Percentiles rank a stretch among this genome's conserved stretches.
These are phyloP conservation scores for Channa striata DNA, from an alignment of 2,797 vertebrate species.

Conservation along the genomic window DNA sequence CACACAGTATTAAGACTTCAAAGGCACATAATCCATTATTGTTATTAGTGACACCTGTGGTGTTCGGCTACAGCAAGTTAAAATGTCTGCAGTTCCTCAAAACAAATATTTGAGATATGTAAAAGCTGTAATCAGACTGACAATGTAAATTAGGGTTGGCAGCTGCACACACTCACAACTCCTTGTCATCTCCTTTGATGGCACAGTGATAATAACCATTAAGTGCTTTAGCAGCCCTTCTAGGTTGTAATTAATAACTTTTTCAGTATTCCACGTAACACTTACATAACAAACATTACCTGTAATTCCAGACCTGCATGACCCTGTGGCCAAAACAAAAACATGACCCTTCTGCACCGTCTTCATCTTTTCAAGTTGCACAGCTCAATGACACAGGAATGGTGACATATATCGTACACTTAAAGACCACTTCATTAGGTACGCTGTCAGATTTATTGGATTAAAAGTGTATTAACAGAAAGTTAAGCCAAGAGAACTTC, in stretches of 20 bases:
- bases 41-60: no score
- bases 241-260: background rate
- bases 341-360: background rate
- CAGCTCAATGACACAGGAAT: background rate
- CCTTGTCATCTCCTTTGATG: background rate
- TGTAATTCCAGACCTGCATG: constrained; percentile 1
- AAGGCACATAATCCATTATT: no score
- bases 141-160: background rate
- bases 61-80: no score
- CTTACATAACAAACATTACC: background rate
- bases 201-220: constrained; percentile 10
- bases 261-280: background rate
- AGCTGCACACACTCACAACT: background rate
- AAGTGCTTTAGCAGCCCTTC: background rate
- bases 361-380: background rate
- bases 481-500: background rate
- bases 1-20: no score
- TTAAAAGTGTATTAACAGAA: no score
- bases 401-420: background rate
- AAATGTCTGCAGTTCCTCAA: background rate
- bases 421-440: no score
- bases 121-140: constrained; percentile 1
- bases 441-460: no score
- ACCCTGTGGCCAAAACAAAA: constrained; percentile 16
- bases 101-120: constrained; percentile 4